phyloP scores from a whole-genome alignment of 1,140 invertebrate genomes.

The Temnothorax curvispinosus region DNA sequence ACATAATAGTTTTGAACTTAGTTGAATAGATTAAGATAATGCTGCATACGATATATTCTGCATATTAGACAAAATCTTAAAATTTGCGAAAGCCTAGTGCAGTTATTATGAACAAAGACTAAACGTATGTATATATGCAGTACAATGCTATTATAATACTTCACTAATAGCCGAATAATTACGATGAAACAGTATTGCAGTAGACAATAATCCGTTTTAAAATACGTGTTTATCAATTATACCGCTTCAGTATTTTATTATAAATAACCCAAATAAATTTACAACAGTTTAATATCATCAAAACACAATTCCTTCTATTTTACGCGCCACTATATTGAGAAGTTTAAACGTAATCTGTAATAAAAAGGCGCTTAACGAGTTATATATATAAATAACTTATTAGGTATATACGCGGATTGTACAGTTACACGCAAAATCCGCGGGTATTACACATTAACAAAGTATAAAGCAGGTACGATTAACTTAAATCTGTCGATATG shows the following conservation, averaged over 20 bases:
- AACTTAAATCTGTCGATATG: conserved; percentile 73
- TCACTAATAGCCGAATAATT: conserved; percentile 41
- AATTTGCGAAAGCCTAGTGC: conserved; percentile 16
- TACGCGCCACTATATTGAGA: neutral
- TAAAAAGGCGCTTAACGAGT: conserved; percentile 27
- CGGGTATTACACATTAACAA: conserved; percentile 62
- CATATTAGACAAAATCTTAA: conserved; percentile 35
- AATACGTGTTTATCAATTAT: conserved; percentile 17
- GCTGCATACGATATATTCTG: neutral
- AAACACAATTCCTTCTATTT: neutral
- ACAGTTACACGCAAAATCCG: conserved; percentile 43
- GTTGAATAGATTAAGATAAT: conserved; percentile 59
- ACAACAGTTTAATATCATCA: conserved; percentile 35
- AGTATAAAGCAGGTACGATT: conserved; percentile 80
- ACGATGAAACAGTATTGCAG: neutral
- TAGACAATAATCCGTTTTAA: neutral
- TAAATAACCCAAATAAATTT: conserved; percentile 19
- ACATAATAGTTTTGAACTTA: conserved; percentile 67
- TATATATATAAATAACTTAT: conserved; percentile 50
- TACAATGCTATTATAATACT: conserved; percentile 6
- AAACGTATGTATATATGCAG: neutral
- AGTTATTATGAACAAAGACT: conserved; percentile 18
- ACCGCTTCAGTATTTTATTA: neutral
- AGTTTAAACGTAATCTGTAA: conserved; percentile 14
- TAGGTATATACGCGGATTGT: conserved; percentile 27